Percentiles rank a stretch among this genome's conserved stretches.
phyloP scores from a whole-genome alignment of 23 tunicate species.

The Ciona savignyi region DNA sequence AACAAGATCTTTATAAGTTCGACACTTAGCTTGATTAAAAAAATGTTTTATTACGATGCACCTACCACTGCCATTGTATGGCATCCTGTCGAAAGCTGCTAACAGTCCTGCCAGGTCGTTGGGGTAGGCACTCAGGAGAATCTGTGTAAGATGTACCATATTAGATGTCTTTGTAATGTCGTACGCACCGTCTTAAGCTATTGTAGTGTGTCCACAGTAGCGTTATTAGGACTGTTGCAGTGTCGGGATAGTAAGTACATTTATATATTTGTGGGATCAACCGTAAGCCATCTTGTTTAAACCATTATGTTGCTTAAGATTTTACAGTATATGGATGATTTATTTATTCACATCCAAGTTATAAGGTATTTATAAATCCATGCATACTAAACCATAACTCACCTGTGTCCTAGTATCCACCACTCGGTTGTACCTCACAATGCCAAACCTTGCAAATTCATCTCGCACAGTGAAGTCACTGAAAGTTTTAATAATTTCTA shows the following conservation, averaged over 20 bases:
- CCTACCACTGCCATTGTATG: conserved; percentile 61
- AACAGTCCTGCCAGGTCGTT: conserved; percentile 25
- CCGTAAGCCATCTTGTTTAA: background rate
- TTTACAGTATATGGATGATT: background rate
- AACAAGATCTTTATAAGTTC: too few species aligned
- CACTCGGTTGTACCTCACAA: conserved; percentile 45
- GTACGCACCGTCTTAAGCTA: too few species aligned
- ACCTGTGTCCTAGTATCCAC: conserved; percentile 56
- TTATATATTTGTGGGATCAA: background rate
- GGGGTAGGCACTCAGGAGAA: conserved; percentile 44
- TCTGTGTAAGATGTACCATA: conserved; percentile 13
- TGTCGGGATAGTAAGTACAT: background rate
- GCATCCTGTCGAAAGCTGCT: conserved; percentile 27
- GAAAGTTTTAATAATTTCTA: too few species aligned
- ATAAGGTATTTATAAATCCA: too few species aligned
- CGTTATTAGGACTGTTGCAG: background rate
- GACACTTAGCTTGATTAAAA: too few species aligned
- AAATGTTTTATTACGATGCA: too few species aligned
- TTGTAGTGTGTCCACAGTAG: background rate
- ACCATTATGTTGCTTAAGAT: background rate
- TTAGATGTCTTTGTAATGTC: too few species aligned
- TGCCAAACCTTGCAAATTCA: conserved; percentile 38
- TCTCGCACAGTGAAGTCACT: conserved; percentile 58
- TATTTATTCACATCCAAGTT: too few species aligned
- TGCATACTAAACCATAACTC: background rate